Base-by-base conservation (phyloP, 2,113 vertebrate species). In the Calidris pugnax region DNA sequence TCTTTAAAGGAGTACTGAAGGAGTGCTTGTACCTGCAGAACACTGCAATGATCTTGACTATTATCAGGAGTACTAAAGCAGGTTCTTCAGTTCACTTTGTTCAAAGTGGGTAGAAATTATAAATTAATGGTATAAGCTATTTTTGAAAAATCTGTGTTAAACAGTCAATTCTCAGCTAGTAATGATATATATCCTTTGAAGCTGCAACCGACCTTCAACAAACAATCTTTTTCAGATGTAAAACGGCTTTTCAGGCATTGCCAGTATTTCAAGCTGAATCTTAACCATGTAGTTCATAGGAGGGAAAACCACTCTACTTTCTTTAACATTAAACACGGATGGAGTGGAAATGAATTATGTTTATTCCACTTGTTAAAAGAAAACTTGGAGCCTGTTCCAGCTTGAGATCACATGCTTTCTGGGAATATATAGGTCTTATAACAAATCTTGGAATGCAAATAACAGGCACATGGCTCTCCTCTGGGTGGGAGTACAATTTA, bases 321-420 rank as follows among this genome's bases (percentile, higher is more conserved):
- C 59, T 90, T 92, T 90, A 93, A 96, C 87, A 75, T 96, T 94
- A 97, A 97, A 91, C 48, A 89, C 85, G 39, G 51, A 85, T 57
- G 50, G 59, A 39, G 30, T 94, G 95, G 71, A 96, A 96, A 97
- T 96, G 48, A 96, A 95, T 97, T 95, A 87, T 94, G 90, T 95
- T 97, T 97, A 97, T 97, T 95, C 66, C 53, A 90, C 67, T 96
- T 94, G 79, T 94, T 98, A 95, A 96, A 96, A 94, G 82, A 96
- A 97, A 97, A 87, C 59, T 85, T 95, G 78, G 89, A 97, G 10
- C 48, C 53, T 60, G 24, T 88, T 97, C 60, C 62, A 90, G 59
- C 74, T 94, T 93, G 86, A 93, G 71, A 89, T 97, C 95, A 96
- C 85, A 57, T 94, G 68, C 23, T 97, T 97, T 93, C 81, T 90